Evolutionary conservation across 2,113 vertebrate species (phyloP).

Genomic region (Triplophysa tibetana): DNA sequence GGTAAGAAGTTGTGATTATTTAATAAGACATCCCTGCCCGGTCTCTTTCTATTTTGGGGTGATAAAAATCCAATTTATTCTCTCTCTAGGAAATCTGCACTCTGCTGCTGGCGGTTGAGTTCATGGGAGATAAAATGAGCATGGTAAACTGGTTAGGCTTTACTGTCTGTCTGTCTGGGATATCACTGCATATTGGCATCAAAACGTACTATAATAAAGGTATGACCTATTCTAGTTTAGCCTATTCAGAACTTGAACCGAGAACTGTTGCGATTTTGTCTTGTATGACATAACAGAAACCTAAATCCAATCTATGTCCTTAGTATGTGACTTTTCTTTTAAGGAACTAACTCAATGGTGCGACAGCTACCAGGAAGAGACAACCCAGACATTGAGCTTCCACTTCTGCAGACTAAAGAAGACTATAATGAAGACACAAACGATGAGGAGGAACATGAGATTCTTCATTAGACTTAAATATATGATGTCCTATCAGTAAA

Average conservation of each 20-base stretch:
- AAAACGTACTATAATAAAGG: conserved; percentile 85
- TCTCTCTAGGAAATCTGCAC: conserved; percentile 84
- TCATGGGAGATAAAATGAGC: conserved; percentile 86
- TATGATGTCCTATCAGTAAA: neutral
- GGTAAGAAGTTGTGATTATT: no score
- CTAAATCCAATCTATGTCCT: neutral
- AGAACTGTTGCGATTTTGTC: no score
- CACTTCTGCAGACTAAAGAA: conserved; percentile 69
- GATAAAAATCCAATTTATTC: no score
- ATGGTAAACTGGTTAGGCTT: conserved; percentile 91
- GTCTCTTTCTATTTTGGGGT: neutral
- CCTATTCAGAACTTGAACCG: neutral
- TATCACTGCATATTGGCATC: conserved; percentile 86
- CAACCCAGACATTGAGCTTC: conserved; percentile 81
- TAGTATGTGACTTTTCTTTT: neutral
- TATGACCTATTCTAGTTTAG: conserved; percentile 57
- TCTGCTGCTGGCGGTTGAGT: conserved; percentile 80
- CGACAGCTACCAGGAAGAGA: conserved; percentile 67
- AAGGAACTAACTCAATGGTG: conserved; percentile 64
- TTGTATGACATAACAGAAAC: neutral
- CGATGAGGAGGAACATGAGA: conserved; percentile 70
- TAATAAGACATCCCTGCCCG: neutral
- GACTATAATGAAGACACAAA: conserved; percentile 63
- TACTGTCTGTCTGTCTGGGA: conserved; percentile 85
- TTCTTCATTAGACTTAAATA: conserved; percentile 58